Conservation (phyloP, 2,113 vertebrate species). For the Bubo bubo region DNA sequence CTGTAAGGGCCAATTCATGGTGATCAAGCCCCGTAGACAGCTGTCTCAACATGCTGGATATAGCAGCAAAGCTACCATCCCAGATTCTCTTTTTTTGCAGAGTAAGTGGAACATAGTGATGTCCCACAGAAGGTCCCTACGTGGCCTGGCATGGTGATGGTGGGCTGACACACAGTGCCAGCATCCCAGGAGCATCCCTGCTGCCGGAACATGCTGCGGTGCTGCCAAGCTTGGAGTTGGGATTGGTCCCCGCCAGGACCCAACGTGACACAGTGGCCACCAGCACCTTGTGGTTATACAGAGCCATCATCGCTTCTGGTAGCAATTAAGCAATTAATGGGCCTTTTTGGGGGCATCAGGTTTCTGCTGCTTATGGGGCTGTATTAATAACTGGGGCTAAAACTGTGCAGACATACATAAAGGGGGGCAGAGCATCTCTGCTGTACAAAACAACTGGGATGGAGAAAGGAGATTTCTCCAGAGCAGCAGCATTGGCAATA, state of each 20-base stretch:
- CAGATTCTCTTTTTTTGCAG: neutral
- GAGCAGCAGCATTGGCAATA: neutral
- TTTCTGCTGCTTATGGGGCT: neutral
- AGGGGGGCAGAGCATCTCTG: neutral
- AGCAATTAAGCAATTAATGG: neutral
- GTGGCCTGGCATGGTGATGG: too few species aligned
- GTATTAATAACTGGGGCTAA: neutral
- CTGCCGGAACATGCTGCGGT: fast-evolving
- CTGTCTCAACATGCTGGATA: fast-evolving
- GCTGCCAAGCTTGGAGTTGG: neutral
- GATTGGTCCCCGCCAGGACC: neutral
- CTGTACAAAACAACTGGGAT: neutral
- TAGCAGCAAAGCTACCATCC: neutral
- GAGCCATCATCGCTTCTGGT: neutral
- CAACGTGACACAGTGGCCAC: fast-evolving
- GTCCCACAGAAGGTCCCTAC: neutral
- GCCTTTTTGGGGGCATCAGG: neutral
- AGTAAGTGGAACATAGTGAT: neutral
- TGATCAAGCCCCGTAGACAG: neutral
- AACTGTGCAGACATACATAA: fast-evolving
- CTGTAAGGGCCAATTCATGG: neutral
- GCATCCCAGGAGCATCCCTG: neutral
- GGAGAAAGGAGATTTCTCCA: neutral
- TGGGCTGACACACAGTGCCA: neutral
- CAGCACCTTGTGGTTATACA: fast-evolving